Evolutionary conservation across 2,888 invertebrate species (phyloP), one percentile per base, ranked within the genome.

Genomic region (Danaus chrysippus): DNA sequence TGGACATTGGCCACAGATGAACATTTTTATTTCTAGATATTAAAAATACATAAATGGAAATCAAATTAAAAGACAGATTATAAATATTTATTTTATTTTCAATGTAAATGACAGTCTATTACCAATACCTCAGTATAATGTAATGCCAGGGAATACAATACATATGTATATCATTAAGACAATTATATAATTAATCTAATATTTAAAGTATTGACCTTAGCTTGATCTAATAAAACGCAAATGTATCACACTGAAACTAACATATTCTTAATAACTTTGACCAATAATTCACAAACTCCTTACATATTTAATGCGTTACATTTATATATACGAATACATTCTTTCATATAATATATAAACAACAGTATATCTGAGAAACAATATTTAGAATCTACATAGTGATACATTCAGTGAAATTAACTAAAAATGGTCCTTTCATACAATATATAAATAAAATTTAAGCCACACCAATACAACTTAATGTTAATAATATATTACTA

Each of bases 61-160:
- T n/a, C 61, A 53, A 55, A 53, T 69, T 63, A 67, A 73, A 71
- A 78, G 64, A 69, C 54, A 56, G 1, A 54, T 56, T 82, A 83
- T 70, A 86, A 84, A 84, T 82, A 65, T 74, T 76, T 68, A 74
- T 68, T 84, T 83, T 83, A 84, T 84, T 81, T 78, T 78, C 74
- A 73, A 78, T 79, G 81, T 80, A 82, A 81, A 83, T 81, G 79
- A 83, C 82, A 83, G 79, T 84, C 80, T 76, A 77, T 78, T 76
- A 76, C 75, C 60, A 59, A 55, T 59, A 58, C 63, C 59, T 57
- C 58, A 41, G 49, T 49, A 49, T 11, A 17, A 5, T 34, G 23
- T 34, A 34, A 15, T 9, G 49, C 11, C 49, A 3, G 49, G 49
- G 17, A 17, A 15, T 10, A 49, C 49, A 49, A 49, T 49, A 49